Conservation (phyloP, 2,797 vertebrate genomes). For the Dryobates pubescens region DNA sequence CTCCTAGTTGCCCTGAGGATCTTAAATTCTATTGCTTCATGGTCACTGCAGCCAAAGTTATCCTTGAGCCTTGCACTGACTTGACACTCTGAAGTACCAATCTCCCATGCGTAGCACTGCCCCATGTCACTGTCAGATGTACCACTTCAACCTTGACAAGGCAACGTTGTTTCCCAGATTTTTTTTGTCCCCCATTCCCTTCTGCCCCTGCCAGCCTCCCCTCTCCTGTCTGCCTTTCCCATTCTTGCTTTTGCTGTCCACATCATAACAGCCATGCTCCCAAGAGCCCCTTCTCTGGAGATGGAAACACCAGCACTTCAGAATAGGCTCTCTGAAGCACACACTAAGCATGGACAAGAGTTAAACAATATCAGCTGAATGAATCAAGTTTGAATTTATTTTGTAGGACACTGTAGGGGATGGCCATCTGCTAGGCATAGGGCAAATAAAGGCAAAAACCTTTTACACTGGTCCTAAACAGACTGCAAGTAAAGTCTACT, state of each 20-base stretch:
- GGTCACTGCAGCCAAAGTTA: no score
- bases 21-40: no score
- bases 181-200: not conserved
- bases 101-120: fast-evolving
- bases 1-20: no score
- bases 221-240: not conserved
- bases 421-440: not conserved
- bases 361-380: not conserved
- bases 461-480: not conserved
- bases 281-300: not conserved
- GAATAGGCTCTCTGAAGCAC: not conserved
- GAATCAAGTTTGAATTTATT: not conserved
- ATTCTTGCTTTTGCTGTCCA: not conserved
- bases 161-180: not conserved
- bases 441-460: conserved; percentile 4
- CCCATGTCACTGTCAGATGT: fast-evolving
- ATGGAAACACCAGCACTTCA: not conserved
- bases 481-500: not conserved
- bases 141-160: not conserved
- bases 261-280: not conserved
- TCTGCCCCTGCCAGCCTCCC: not conserved
- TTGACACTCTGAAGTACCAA: not conserved
- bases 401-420: not conserved
- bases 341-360: not conserved
- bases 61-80: not conserved